Percentiles rank a stretch among this genome's conserved stretches.
Conservation (phyloP, 2,888 invertebrate species). For the Pheosia tremula region DNA sequence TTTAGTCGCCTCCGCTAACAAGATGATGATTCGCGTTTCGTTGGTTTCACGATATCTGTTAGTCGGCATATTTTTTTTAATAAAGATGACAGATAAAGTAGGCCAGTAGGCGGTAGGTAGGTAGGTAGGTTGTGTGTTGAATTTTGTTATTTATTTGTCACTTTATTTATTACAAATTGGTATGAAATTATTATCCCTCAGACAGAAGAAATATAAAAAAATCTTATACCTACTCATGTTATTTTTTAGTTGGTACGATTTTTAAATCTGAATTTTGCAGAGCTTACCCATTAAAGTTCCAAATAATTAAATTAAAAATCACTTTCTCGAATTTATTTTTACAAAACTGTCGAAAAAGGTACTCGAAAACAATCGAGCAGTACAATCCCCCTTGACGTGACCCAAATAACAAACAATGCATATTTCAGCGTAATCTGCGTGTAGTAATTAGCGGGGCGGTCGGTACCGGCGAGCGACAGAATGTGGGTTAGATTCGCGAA, state of each 20-base stretch:
- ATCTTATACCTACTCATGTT: not conserved
- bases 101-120: too few species aligned
- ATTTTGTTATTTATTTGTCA: constrained; percentile 10
- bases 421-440: constrained; percentile 66
- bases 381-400: constrained; percentile 45
- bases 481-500: constrained; percentile 74
- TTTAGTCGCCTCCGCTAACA: constrained; percentile 44
- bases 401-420: constrained; percentile 62
- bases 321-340: constrained; percentile 9
- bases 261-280: too few species aligned
- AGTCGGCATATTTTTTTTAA: constrained; percentile 43
- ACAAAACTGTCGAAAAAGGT: constrained; percentile 18
- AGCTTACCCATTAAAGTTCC: too few species aligned
- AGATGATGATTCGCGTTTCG: constrained; percentile 53
- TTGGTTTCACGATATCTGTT: constrained; percentile 35
- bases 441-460: constrained; percentile 66
- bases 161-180: constrained; percentile 14
- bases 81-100: constrained; percentile 30
- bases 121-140: constrained; percentile 13
- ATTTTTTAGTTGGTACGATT: too few species aligned
- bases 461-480: constrained; percentile 23
- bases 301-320: not conserved
- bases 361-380: constrained; percentile 29
- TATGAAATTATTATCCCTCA: not conserved
- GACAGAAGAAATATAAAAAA: not conserved